Evolutionary conservation across 2,113 vertebrate species (phyloP).

Genomic region (Canis aureus): DNA sequence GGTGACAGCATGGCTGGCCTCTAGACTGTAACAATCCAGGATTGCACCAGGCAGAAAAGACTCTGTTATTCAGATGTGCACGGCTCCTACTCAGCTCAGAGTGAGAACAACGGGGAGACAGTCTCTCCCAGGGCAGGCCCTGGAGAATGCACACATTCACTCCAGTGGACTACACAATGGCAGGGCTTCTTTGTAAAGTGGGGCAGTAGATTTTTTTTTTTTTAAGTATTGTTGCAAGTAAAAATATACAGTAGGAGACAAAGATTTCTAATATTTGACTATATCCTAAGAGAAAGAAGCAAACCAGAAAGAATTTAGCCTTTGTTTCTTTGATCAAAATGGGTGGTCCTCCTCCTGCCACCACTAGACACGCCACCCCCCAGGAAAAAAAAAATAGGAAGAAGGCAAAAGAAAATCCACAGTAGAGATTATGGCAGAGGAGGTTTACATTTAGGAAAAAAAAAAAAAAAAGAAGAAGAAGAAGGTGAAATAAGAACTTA

Average conservation of each 20-base stretch:
- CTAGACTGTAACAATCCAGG: constrained; percentile 94
- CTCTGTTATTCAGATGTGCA: constrained; percentile 89
- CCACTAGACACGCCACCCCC: not conserved
- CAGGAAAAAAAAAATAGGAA: constrained; percentile 64
- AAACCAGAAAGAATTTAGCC: constrained; percentile 86
- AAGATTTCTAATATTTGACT: constrained; percentile 83
- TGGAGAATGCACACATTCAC: constrained; percentile 86
- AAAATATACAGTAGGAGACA: constrained; percentile 88
- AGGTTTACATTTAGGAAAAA: constrained; percentile 14
- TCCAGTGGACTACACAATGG: constrained; percentile 86
- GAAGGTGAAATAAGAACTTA: constrained; percentile 52
- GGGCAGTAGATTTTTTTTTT: not conserved
- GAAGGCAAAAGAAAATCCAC: constrained; percentile 80
- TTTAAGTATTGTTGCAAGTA: constrained; percentile 80
- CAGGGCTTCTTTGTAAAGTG: constrained; percentile 67
- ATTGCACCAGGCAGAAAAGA: constrained; percentile 92
- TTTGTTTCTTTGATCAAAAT: constrained; percentile 84
- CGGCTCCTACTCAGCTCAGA: constrained; percentile 84
- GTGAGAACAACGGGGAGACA: constrained; percentile 88
- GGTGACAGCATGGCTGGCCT: constrained; percentile 95
- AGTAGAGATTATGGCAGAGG: constrained; percentile 73
- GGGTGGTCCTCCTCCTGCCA: constrained; percentile 88
- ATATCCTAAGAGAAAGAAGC: constrained; percentile 84
- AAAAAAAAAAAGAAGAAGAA: not conserved
- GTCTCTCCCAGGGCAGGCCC: constrained; percentile 85